Base-by-base conservation (phyloP, 1,140 invertebrate species). In the Thaumatotibia leucotreta region DNA sequence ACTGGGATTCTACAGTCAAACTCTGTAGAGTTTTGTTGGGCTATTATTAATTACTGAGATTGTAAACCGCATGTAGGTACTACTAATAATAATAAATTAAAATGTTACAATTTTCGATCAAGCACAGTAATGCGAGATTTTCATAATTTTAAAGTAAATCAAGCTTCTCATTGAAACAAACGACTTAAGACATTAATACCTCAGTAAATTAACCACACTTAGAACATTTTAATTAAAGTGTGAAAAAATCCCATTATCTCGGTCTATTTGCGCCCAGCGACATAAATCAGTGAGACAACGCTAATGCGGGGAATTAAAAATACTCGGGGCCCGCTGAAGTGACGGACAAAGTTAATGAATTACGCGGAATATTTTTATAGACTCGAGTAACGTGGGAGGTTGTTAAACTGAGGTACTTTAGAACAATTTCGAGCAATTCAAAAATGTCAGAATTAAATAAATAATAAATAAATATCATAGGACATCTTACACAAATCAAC, bases 261-360 rank as follows among this genome's bases (percentile, higher is more conserved):
- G 64, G 79, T 80, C 54, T 84, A 80, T 82, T 82, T 83, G 77
- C 75, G 77, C 74, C 74, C 75, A 70, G 74, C 66, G 31, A 68
- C 75, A 82, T 89, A 90, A 90, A 90, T 90, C 88, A 90, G 74
- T 61, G 66, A 82, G 82, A 88, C 88, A 86, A 86, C 84, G 84
- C 76, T 86, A 90, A 90, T 83, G 80, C 83, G 32, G 76, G 74
- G 86, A 90, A 90, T 90, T 90, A 90, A 88, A 88, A 90, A 86
- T 90, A 84, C 86, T 90, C 75, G 39, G 82, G 78, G 74, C 74
- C 76, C 80, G 76, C 78, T 78, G 82, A 86, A 87, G 85, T 87
- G 86, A 88, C 79, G 77, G 84, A 84, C 86, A 86, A 80, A 79
- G 82, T 88, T 88, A 88, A 90, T 88, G 82, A 88, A 88, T 88